A percentile compares a stretch with the other conserved stretches of the same genome.
These are phyloP conservation scores for Dromas ardeola DNA, from an alignment of 2,113 vertebrate species.

Conservation along the genomic window DNA sequence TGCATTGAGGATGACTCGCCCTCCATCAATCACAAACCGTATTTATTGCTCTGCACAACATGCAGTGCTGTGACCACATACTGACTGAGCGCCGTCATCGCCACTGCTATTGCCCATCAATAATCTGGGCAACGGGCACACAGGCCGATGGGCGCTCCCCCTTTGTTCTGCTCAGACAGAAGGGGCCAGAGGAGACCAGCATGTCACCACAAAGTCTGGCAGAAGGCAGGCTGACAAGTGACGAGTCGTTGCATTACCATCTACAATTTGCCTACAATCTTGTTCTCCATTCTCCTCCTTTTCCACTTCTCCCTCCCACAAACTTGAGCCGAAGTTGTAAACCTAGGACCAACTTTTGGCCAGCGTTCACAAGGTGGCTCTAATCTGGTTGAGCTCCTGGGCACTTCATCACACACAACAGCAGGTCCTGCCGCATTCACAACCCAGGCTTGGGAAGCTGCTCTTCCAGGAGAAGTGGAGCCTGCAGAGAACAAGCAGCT, in stretches of 20 bases:
- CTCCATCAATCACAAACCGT: background rate
- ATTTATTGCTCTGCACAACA: background rate
- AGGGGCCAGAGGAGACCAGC: background rate
- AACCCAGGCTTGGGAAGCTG: background rate
- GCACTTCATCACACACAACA: background rate
- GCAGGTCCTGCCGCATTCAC: background rate
- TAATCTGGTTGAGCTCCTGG: background rate
- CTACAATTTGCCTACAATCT: background rate
- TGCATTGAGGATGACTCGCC: background rate
- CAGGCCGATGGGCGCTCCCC: accelerated
- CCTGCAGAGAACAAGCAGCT: background rate
- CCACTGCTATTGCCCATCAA: background rate
- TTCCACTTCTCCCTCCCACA: background rate
- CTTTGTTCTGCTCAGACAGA: background rate
- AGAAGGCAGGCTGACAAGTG: background rate
- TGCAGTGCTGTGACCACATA: accelerated
- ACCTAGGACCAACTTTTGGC: background rate
- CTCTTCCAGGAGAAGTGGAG: background rate
- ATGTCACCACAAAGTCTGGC: background rate
- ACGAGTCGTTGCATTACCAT: accelerated
- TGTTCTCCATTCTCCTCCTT: background rate
- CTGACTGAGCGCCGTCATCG: accelerated
- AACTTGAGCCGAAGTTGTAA: background rate
- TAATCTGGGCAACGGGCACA: background rate
- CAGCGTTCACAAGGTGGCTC: background rate